phyloP scores from a whole-genome alignment of 2,888 invertebrate genomes.

The Drosophila macrospina region DNA sequence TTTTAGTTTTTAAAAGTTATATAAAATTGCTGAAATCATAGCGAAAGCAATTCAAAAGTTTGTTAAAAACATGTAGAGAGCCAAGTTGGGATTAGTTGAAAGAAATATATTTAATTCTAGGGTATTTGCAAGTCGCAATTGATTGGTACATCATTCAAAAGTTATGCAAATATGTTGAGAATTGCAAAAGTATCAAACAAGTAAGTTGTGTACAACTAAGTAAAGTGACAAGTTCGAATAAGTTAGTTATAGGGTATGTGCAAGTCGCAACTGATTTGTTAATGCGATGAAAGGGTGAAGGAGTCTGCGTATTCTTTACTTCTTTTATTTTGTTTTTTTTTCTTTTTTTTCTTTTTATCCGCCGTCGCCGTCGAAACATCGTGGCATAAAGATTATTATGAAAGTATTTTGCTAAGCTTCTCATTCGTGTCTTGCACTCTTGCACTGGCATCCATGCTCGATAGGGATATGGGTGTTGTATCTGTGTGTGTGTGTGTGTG shows the following conservation, averaged over 20 bases:
- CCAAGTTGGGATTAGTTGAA: too few relatives aligned
- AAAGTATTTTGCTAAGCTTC: constrained; percentile 71
- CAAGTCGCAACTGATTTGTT: not conserved
- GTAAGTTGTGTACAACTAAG: too few relatives aligned
- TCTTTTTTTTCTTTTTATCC: constrained; percentile 41
- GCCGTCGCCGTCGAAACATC: constrained; percentile 43
- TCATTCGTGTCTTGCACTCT: constrained; percentile 39
- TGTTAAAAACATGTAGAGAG: too few relatives aligned
- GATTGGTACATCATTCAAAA: too few relatives aligned
- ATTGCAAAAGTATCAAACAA: too few relatives aligned
- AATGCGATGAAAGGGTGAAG: constrained; percentile 4
- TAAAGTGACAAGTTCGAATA: not conserved
- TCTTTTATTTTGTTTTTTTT: constrained; percentile 23
- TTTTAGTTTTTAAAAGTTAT: too few relatives aligned
- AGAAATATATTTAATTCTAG: too few relatives aligned
- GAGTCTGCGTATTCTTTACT: constrained; percentile 17
- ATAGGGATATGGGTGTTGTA: not conserved
- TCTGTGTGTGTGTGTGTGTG: not conserved
- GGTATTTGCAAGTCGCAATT: too few relatives aligned
- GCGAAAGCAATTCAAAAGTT: too few relatives aligned
- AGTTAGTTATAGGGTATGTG: not conserved
- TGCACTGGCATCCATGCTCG: constrained; percentile 10
- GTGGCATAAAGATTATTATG: constrained; percentile 76
- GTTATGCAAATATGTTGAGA: too few relatives aligned
- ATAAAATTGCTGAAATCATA: too few relatives aligned